Percentiles rank a stretch among this genome's conserved stretches.
Evolutionary conservation across 2,888 invertebrate species (phyloP).

Genomic region (Hetaerina titia): DNA sequence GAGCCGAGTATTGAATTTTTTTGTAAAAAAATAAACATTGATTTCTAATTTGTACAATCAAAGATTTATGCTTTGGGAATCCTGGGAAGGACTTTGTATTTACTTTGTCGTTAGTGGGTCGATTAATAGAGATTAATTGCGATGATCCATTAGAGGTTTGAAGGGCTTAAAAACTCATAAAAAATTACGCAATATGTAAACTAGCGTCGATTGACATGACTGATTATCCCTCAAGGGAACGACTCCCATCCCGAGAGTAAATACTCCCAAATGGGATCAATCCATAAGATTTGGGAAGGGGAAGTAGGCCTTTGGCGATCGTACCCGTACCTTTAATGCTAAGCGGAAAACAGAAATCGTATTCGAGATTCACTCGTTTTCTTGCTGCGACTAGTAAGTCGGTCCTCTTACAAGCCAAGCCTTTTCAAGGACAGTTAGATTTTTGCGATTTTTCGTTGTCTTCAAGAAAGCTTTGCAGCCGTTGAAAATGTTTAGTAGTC

Average conservation of each 20-base stretch:
- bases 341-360: neutral
- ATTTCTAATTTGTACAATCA: too few relatives aligned
- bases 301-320: neutral
- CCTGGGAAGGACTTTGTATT: too few relatives aligned
- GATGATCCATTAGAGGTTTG: neutral
- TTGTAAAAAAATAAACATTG: too few relatives aligned
- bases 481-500: too few relatives aligned
- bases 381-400: neutral
- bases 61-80: too few relatives aligned
- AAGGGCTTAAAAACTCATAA: neutral
- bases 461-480: too few relatives aligned
- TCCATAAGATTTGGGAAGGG: neutral
- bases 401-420: too few relatives aligned
- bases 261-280: neutral
- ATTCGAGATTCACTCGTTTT: neutral
- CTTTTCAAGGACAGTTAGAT: too few relatives aligned
- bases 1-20: too few relatives aligned
- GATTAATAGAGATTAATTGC: neutral
- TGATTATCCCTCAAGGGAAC: conserved; percentile 7
- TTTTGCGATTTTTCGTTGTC: too few relatives aligned
- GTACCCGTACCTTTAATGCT: neutral
- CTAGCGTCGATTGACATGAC: neutral
- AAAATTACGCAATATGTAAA: neutral
- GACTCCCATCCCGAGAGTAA: neutral
- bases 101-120: neutral